Conservation (phyloP, 2,797 vertebrate genomes). For the Streptopelia turtur region DNA sequence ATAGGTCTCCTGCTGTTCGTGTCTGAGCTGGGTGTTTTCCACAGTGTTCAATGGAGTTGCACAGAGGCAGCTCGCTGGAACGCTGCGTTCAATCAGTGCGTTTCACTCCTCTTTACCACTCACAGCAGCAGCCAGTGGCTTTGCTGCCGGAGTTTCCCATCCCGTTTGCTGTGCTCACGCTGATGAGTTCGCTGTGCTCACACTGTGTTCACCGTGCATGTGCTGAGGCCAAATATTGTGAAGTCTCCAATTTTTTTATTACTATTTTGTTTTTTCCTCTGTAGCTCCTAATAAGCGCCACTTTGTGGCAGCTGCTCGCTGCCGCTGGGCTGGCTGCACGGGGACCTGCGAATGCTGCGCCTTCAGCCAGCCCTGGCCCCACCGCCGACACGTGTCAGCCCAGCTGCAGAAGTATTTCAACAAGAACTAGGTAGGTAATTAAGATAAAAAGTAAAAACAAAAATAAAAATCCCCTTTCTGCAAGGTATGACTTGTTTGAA, state of each 20-base stretch:
- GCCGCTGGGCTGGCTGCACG: neutral
- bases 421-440: neutral
- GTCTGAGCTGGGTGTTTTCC: neutral
- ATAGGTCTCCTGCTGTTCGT: fast-evolving
- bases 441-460: neutral
- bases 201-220: fast-evolving
- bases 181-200: neutral
- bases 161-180: fast-evolving
- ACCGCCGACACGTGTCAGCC: fast-evolving
- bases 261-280: neutral
- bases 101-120: too few relatives aligned
- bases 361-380: neutral
- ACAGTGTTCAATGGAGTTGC: fast-evolving
- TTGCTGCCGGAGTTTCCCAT: too few relatives aligned
- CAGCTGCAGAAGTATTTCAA: fast-evolving
- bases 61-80: neutral
- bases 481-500: neutral
- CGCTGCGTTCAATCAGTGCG: fast-evolving
- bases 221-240: neutral
- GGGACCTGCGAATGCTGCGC: fast-evolving
- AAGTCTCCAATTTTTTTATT: neutral
- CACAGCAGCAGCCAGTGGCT: fast-evolving
- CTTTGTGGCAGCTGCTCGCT: fast-evolving
- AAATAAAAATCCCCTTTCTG: neutral
- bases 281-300: fast-evolving